A percentile compares a stretch with the other conserved stretches of the same genome.
These are phyloP conservation scores for Pangasius macronema DNA, from an alignment of 2,797 vertebrate genomes.

Conservation along the genomic window DNA sequence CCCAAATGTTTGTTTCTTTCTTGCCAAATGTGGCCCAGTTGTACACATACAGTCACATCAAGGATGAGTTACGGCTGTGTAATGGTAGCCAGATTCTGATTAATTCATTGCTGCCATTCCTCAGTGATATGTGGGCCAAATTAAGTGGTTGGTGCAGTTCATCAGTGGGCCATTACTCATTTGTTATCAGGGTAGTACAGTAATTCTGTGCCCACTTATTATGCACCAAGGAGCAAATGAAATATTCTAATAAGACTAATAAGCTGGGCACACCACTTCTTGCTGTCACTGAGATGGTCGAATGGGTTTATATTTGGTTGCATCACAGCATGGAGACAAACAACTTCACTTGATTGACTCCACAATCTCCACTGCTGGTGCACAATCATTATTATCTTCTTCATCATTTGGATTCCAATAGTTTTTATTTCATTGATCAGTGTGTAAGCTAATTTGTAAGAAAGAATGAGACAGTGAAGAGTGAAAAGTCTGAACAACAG, in stretches of 20 bases:
- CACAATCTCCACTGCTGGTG: background rate
- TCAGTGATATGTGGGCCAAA: background rate
- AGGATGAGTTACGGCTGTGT: background rate
- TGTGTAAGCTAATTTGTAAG: background rate
- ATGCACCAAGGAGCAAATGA: background rate
- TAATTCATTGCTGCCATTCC: background rate
- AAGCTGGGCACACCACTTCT: background rate
- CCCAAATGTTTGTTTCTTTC: background rate
- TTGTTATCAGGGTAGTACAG: background rate
- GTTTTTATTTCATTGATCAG: background rate
- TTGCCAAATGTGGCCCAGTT: background rate
- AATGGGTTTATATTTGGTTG: background rate
- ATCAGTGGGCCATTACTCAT: background rate
- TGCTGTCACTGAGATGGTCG: background rate
- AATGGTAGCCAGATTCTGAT: constrained; percentile 3
- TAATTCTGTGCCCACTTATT: constrained; percentile 11
- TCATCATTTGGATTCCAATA: background rate
- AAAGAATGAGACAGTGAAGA: background rate
- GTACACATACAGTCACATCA: background rate
- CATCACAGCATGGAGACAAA: background rate
- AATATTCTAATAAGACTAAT: constrained; percentile 19
- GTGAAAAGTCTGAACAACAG: background rate
- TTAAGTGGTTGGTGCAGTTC: constrained; percentile 1
- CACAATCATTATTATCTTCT: background rate
- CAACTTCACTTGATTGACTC: background rate